phyloP scores from a whole-genome alignment of 2,888 invertebrate genomes.

The Melanchra persicariae region DNA sequence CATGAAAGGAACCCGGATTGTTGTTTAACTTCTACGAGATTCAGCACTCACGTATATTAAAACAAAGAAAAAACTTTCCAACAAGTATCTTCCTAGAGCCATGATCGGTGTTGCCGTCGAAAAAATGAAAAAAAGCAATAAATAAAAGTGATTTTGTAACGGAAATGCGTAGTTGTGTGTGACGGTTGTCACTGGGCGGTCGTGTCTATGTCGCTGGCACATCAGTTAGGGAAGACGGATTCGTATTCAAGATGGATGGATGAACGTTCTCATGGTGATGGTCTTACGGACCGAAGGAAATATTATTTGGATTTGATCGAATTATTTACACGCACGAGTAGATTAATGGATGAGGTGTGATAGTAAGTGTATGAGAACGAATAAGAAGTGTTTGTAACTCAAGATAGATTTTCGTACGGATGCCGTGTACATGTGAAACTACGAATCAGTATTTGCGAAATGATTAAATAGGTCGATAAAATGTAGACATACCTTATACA shows the following conservation, averaged over 20 bases:
- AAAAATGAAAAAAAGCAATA: conserved; percentile 75
- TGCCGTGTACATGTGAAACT: not conserved
- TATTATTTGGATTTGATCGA: conserved; percentile 46
- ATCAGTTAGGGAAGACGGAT: conserved; percentile 63
- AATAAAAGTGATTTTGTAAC: conserved; percentile 75
- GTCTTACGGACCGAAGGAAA: conserved; percentile 30
- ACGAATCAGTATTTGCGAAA: not conserved
- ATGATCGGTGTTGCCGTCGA: conserved; percentile 67
- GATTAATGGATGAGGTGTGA: conserved; percentile 32
- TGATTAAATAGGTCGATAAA: not conserved
- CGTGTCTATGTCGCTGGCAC: conserved; percentile 41
- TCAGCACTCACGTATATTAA: conserved; percentile 58
- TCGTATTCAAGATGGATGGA: conserved; percentile 62
- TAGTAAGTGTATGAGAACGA: not conserved
- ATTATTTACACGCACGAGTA: conserved; percentile 40
- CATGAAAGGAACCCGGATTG: conserved; percentile 48
- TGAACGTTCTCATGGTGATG: conserved; percentile 39
- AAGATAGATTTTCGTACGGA: not conserved
- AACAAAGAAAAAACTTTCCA: conserved; percentile 50
- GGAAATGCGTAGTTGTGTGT: conserved; percentile 77
- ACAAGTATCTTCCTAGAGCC: conserved; percentile 53
- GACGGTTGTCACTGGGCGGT: conserved; percentile 70
- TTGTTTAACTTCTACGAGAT: conserved; percentile 51
- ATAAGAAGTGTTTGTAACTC: not conserved
- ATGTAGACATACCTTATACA: not conserved